These are phyloP conservation scores for Micrasema longulum DNA, from an alignment of 1,140 invertebrate species.

Conservation along the genomic window DNA sequence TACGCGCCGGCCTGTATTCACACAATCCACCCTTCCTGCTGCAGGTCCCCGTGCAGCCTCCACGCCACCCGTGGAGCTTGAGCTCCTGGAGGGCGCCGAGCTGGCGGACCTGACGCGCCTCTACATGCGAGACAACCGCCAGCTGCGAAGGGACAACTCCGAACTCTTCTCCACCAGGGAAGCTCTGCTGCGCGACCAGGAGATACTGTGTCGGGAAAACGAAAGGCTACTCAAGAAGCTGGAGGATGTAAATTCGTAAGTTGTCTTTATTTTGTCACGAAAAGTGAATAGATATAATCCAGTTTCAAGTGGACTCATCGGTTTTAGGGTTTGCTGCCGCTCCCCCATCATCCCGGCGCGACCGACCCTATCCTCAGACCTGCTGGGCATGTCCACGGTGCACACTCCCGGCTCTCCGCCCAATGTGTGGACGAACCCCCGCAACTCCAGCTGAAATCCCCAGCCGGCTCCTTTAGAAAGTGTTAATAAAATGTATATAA, in stretches of 20 bases:
- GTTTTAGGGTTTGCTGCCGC: slow-evolving; percentile 78
- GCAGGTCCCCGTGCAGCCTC: no score
- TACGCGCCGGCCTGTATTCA: no score
- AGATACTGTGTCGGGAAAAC: slow-evolving; percentile 90
- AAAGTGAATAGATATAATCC: background rate
- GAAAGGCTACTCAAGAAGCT: slow-evolving; percentile 88
- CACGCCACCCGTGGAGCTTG: slow-evolving; percentile 76
- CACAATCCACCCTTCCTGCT: no score
- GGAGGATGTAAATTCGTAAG: slow-evolving; percentile 88
- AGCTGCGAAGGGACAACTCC: slow-evolving; percentile 86
- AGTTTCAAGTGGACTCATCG: background rate
- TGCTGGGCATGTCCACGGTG: slow-evolving; percentile 60
- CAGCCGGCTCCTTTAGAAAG: background rate
- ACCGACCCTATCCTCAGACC: slow-evolving; percentile 76
- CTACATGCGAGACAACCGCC: slow-evolving; percentile 89
- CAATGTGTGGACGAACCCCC: slow-evolving; percentile 81
- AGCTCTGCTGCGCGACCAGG: slow-evolving; percentile 87
- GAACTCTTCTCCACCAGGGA: slow-evolving; percentile 86
- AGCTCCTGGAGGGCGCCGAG: slow-evolving; percentile 77
- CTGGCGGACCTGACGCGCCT: slow-evolving; percentile 80
- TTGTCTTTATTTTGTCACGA: slow-evolving; percentile 49
- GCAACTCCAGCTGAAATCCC: slow-evolving; percentile 56
- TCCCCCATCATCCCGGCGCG: slow-evolving; percentile 82
- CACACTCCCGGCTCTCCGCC: slow-evolving; percentile 60
- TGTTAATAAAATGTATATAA: background rate